A percentile compares a stretch with the other conserved stretches of the same genome.
These are phyloP conservation scores for Limonius californicus DNA, from an alignment of 1,140 invertebrate genomes.

Conservation along the genomic window DNA sequence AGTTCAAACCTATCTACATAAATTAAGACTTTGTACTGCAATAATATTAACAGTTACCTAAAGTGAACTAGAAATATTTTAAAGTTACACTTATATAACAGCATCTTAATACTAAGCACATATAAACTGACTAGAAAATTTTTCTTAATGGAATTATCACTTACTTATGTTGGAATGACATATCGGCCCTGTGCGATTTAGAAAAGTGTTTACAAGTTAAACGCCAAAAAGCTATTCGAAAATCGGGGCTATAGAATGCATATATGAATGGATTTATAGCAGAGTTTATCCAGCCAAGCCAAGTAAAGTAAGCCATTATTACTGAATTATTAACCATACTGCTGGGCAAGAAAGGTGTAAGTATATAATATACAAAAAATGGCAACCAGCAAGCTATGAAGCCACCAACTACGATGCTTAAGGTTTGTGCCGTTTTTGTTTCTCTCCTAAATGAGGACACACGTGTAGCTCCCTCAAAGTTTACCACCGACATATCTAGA, in stretches of 20 bases:
- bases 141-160: neutral
- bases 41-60: neutral
- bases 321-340: constrained; percentile 56
- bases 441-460: constrained; percentile 67
- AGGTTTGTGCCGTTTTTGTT: constrained; percentile 83
- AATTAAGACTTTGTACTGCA: neutral
- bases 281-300: constrained; percentile 92
- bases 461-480: constrained; percentile 47
- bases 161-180: constrained; percentile 44
- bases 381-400: constrained; percentile 89
- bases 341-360: constrained; percentile 66
- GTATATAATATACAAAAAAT: constrained; percentile 83
- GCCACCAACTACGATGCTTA: constrained; percentile 87
- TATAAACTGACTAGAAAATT: constrained; percentile 10
- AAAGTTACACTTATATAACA: neutral
- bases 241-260: constrained; percentile 82
- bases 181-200: constrained; percentile 35
- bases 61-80: too few relatives aligned
- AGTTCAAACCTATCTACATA: neutral
- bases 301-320: constrained; percentile 78
- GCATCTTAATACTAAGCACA: constrained; percentile 7
- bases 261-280: constrained; percentile 86
- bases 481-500: constrained; percentile 40
- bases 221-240: constrained; percentile 78
- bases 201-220: constrained; percentile 57